These are phyloP conservation scores for Eolophus roseicapilla DNA, from an alignment of 2,113 vertebrate genomes.

Conservation along the genomic window DNA sequence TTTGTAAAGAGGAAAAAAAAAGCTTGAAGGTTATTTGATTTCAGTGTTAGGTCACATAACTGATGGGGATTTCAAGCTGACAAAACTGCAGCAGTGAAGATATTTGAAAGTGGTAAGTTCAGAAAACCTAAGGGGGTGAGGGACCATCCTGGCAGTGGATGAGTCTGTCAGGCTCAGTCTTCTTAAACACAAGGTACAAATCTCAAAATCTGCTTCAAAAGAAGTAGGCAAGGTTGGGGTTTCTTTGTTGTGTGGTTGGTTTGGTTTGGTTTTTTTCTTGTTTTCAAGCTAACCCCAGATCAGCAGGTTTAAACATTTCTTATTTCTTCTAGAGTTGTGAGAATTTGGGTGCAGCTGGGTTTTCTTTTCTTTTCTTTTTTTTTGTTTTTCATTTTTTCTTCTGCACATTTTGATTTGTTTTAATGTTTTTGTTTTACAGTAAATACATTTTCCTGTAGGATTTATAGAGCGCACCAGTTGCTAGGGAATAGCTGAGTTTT, in stretches of 20 bases:
- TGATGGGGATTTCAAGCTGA: not conserved
- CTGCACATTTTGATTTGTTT: not conserved
- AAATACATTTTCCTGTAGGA: not conserved
- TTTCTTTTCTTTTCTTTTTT: not conserved
- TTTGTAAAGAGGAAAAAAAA: not conserved
- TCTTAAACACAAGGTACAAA: not conserved
- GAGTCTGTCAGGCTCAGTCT: not conserved
- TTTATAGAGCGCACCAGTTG: not conserved
- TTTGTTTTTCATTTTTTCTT: not conserved
- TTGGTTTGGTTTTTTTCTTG: fast-evolving
- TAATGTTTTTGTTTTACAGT: not conserved
- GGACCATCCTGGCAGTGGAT: not conserved
- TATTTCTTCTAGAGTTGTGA: not conserved
- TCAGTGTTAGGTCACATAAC: not conserved
- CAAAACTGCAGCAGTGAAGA: not conserved
- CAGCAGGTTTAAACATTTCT: not conserved
- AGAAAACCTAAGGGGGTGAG: not conserved
- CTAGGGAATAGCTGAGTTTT: not conserved
- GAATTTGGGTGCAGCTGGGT: not conserved
- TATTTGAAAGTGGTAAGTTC: not conserved
- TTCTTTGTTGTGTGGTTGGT: not conserved
- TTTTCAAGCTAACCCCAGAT: not conserved
- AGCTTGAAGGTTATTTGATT: not conserved
- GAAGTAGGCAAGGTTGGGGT: not conserved
- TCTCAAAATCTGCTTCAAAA: not conserved